Base-by-base conservation (phyloP, 2,888 invertebrate species). In the Dermolepida albohirtum region DNA sequence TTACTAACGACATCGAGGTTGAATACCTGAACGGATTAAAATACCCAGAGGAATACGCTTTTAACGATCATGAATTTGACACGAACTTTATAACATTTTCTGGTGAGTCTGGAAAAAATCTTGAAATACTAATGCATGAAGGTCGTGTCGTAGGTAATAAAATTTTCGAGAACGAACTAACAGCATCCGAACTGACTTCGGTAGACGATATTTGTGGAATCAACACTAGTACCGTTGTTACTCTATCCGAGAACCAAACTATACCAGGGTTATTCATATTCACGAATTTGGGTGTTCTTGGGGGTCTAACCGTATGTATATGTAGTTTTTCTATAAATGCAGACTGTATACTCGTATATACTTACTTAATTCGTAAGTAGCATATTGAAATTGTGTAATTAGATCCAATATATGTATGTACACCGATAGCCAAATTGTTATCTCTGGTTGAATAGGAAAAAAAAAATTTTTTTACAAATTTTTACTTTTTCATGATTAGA, bases 31-130 rank as follows among this genome's bases (percentile, higher is more conserved):
- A 89, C 74, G 76, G 76, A 22, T 72, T 88, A 0, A 74, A 75
- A 55, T 89, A 87, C 76, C 89, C 88, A 0, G 78, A 82, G 8
- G 86, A 86, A 39, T 89, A 83, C 70, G 75, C 89, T 4, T 77
- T 84, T 69, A 77, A 77, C 1, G 59, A 47, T 5, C 12, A 14
- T 7, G 10, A 59, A 4, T 8, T 27, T 2, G 12, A 10, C 12
- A 14, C 12, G 6, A 8, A 29, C 7, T 47, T 29, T 12, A 59
- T 59, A 29, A 14, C 27, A 14, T 17, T 59, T 27, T 11, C 44
- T 12, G 59, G 59, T 59, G 29, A 59, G 8, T 67, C 52, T 29
- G 27, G 10, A 43, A 49, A 16, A 68, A 10, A 8, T 47, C 0
- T 52, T 34, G 16, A 17, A 34, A 59, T 63, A 52, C 54, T 17